A percentile compares a stretch with the other conserved stretches of the same genome.
phyloP scores from a whole-genome alignment of 2,797 vertebrate species.

The Hozukius guyotensis region DNA sequence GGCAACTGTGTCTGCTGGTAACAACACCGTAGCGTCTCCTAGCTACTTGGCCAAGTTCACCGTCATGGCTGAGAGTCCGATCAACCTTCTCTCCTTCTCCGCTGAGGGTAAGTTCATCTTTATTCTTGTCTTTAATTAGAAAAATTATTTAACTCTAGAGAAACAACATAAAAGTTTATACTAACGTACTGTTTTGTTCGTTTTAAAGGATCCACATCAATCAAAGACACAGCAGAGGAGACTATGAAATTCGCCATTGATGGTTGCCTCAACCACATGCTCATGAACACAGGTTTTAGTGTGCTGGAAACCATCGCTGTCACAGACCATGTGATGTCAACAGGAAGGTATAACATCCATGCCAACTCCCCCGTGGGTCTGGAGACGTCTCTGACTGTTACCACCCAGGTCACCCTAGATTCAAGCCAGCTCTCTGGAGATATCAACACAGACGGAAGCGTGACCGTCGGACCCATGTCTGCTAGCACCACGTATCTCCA shows the following conservation, averaged over 20 bases:
- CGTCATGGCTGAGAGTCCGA: constrained; percentile 80
- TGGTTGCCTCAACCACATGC: constrained; percentile 84
- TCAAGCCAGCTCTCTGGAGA: constrained; percentile 79
- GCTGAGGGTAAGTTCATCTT: constrained; percentile 84
- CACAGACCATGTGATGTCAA: constrained; percentile 71
- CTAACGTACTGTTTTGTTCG: constrained; percentile 29
- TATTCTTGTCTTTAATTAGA: constrained; percentile 2
- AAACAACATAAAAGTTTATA: not conserved
- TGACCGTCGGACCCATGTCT: constrained; percentile 80
- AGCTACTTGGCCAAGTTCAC: constrained; percentile 80
- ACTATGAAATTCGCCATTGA: constrained; percentile 73
- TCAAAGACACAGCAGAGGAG: constrained; percentile 75
- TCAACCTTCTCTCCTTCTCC: constrained; percentile 88
- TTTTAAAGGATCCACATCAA: constrained; percentile 83
- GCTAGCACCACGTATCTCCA: constrained; percentile 81
- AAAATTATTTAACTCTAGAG: not conserved
- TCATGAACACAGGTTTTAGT: constrained; percentile 84
- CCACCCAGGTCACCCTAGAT: constrained; percentile 74
- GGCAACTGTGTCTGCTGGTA: constrained; percentile 81
- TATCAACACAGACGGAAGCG: constrained; percentile 81
- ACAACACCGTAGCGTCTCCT: constrained; percentile 79
- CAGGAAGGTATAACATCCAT: constrained; percentile 77
- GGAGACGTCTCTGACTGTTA: constrained; percentile 81
- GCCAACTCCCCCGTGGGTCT: constrained; percentile 81
- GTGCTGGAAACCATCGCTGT: constrained; percentile 72